phyloP scores from a whole-genome alignment of 2,888 invertebrate species.

The Morpho achilles region DNA sequence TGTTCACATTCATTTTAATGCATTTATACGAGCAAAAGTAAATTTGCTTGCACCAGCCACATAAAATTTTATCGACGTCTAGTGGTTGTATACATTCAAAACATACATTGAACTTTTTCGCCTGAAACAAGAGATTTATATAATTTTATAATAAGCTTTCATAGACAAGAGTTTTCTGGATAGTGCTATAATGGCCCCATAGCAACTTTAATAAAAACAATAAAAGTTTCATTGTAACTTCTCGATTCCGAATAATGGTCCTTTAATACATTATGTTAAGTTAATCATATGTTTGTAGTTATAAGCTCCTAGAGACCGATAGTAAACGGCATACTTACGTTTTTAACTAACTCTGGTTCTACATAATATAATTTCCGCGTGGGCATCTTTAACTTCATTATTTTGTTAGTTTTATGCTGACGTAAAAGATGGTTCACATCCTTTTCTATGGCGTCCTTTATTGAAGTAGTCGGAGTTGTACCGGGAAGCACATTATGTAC shows the following conservation, averaged over 20 bases:
- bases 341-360: conserved; percentile 45
- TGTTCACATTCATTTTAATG: conserved; percentile 43
- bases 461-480: conserved; percentile 32
- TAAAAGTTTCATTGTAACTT: too few relatives aligned
- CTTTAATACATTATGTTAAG: too few relatives aligned
- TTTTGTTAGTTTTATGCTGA: conserved; percentile 37
- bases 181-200: too few relatives aligned
- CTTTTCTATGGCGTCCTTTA: conserved; percentile 47
- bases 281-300: too few relatives aligned
- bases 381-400: conserved; percentile 28
- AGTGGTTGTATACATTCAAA: conserved; percentile 61
- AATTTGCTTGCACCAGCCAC: conserved; percentile 48
- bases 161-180: too few relatives aligned
- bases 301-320: neutral
- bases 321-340: conserved; percentile 27
- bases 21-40: conserved; percentile 55
- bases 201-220: too few relatives aligned
- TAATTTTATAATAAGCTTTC: neutral
- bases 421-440: conserved; percentile 38
- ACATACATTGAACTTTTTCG: conserved; percentile 54
- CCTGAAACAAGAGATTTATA: conserved; percentile 38
- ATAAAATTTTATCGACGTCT: conserved; percentile 39
- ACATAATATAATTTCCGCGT: conserved; percentile 43
- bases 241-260: too few relatives aligned
- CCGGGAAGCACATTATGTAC: conserved; percentile 8